Percentiles rank a stretch among this genome's conserved stretches.
phyloP scores from a whole-genome alignment of 2,113 vertebrate genomes.

The Oxygymnocypris stewartii region DNA sequence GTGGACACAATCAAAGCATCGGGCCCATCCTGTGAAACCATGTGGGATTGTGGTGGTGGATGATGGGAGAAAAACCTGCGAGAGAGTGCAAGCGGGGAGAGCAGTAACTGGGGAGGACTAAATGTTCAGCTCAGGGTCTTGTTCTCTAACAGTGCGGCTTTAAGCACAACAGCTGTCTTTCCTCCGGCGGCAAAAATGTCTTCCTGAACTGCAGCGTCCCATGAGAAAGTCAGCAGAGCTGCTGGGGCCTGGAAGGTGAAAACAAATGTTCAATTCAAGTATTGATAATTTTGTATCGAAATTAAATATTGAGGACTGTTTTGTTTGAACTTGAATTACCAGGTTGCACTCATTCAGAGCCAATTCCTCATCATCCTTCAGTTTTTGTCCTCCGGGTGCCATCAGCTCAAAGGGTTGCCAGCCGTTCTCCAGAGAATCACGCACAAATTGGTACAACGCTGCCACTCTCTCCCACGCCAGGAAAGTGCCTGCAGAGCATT shows the following conservation, averaged over 20 bases:
- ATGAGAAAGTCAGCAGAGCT: conserved; percentile 84
- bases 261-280: background rate
- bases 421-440: conserved; percentile 80
- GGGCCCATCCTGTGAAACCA: background rate
- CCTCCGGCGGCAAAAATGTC: conserved; percentile 80
- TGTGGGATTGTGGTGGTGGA: conserved; percentile 4
- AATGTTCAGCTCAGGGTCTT: conserved; percentile 80
- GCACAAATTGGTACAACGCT: conserved; percentile 81
- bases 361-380: conserved; percentile 77
- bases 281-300: background rate
- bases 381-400: conserved; percentile 84
- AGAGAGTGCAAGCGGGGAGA: background rate
- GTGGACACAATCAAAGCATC: background rate
- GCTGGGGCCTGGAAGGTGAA: conserved; percentile 83
- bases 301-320: background rate
- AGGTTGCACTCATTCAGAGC: conserved; percentile 87
- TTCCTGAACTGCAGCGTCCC: conserved; percentile 83
- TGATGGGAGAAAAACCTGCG: background rate
- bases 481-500: conserved; percentile 81
- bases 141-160: conserved; percentile 75
- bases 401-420: conserved; percentile 95
- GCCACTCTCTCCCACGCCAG: conserved; percentile 84
- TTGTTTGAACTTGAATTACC: conserved; percentile 68
- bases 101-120: background rate
- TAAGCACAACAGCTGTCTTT: conserved; percentile 71